A percentile compares a stretch with the other conserved stretches of the same genome.
Conservation (phyloP, 2,113 vertebrate genomes). For the Gnathonemus longibarbis region DNA sequence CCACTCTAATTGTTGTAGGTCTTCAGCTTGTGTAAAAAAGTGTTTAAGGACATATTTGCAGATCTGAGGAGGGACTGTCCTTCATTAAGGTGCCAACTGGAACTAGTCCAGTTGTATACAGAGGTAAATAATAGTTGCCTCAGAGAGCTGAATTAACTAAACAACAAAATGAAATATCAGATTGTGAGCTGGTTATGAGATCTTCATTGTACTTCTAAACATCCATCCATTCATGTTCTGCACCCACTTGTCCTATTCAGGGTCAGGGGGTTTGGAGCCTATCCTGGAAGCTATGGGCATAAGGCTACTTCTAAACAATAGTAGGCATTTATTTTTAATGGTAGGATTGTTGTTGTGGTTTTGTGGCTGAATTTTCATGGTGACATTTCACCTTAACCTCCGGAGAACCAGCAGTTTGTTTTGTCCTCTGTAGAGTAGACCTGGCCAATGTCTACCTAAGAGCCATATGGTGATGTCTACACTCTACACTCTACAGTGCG, state of each 20-base stretch:
- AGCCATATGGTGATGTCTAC: not conserved
- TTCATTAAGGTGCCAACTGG: not conserved
- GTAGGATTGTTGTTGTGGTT: not conserved
- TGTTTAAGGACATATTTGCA: not conserved
- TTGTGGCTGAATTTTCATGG: not conserved
- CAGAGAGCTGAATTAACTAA: not conserved
- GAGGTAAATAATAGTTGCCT: not conserved
- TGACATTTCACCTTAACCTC: not conserved
- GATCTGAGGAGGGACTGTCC: not conserved
- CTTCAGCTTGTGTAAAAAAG: not conserved
- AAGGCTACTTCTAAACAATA: not conserved
- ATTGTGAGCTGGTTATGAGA: not conserved
- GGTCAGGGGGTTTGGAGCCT: not conserved
- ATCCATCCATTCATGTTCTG: not conserved
- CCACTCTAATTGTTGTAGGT: not conserved
- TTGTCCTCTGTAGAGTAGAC: not conserved
- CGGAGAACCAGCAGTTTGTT: not conserved
- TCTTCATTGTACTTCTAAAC: not conserved
- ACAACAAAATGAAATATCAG: not conserved
- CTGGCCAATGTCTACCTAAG: not conserved
- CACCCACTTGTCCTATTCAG: not conserved
- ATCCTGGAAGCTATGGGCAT: not conserved
- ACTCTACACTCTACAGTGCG: not conserved
- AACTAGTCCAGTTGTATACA: not conserved
- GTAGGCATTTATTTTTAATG: not conserved